Percentiles rank a stretch among this genome's conserved stretches.
These are phyloP conservation scores for Lota lota DNA, from an alignment of 2,113 vertebrate genomes.

Conservation along the genomic window DNA sequence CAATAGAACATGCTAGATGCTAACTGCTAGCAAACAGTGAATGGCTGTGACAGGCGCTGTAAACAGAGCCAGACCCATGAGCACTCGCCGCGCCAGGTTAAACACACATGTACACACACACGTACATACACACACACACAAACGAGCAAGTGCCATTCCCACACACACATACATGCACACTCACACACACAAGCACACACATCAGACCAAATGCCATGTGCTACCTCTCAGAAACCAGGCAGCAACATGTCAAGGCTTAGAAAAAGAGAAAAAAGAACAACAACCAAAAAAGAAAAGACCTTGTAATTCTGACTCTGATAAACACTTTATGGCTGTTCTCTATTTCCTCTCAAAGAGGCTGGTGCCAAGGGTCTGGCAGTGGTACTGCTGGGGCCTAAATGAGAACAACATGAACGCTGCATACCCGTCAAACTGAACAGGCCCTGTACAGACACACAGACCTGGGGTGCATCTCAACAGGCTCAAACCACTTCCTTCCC, in stretches of 20 bases:
- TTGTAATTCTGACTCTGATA: constrained; percentile 66
- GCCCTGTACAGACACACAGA: constrained; percentile 27
- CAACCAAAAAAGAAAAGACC: constrained; percentile 46
- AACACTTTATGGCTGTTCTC: constrained; percentile 70
- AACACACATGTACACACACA: constrained; percentile 35
- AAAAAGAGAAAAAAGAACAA: constrained; percentile 29
- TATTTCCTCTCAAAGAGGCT: constrained; percentile 54
- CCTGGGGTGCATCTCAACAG: constrained; percentile 36
- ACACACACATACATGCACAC: constrained; percentile 11
- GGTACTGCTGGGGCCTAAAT: constrained; percentile 56
- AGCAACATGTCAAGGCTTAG: constrained; percentile 45
- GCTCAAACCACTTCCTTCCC: constrained; percentile 42
- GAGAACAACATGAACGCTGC: constrained; percentile 59
- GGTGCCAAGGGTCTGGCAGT: constrained; percentile 63
- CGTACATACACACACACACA: constrained; percentile 8
- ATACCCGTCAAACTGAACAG: constrained; percentile 46
- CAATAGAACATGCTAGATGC: constrained; percentile 51
- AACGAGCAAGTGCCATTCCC: constrained; percentile 18
- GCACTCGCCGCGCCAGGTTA: constrained; percentile 54
- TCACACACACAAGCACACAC: constrained; percentile 37
- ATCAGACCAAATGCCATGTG: constrained; percentile 71
- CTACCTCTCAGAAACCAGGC: constrained; percentile 64
- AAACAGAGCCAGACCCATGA: constrained; percentile 77
- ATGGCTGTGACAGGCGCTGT: constrained; percentile 81
- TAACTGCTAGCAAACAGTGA: constrained; percentile 76